Evolutionary conservation across 2,797 vertebrate species (phyloP).

Genomic region (Cichlasoma orientale): DNA sequence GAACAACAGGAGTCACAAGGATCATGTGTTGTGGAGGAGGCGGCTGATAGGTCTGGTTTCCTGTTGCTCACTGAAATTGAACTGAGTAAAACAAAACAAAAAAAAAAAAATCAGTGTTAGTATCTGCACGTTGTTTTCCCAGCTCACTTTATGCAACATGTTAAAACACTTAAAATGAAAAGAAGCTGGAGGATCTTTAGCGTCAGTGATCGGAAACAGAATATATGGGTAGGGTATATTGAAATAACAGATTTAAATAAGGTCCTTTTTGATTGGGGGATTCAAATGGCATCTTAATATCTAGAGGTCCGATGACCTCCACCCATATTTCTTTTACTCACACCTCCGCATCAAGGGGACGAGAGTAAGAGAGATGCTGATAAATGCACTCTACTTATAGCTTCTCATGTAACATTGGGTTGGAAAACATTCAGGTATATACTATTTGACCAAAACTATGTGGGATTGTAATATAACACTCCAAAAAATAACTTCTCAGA

Average conservation of each 20-base stretch:
- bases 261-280: background rate
- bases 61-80: background rate
- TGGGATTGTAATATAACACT: background rate
- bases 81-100: background rate
- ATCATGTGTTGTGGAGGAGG: constrained; percentile 43
- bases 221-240: background rate
- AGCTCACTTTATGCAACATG: background rate
- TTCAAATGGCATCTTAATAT: background rate
- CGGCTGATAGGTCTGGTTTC: constrained; percentile 44
- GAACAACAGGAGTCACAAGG: constrained; percentile 42
- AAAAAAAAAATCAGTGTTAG: background rate
- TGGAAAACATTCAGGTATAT: background rate
- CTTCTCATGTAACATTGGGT: background rate
- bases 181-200: background rate
- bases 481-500: background rate
- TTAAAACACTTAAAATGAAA: background rate
- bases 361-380: background rate
- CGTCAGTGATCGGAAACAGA: background rate
- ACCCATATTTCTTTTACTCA: background rate
- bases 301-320: background rate
- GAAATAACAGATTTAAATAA: background rate
- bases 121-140: background rate
- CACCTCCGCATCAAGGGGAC: background rate
- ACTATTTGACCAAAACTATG: background rate
- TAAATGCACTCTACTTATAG: background rate